phyloP scores from a whole-genome alignment of 2,797 vertebrate species.

The Lithobates sylvaticus region DNA sequence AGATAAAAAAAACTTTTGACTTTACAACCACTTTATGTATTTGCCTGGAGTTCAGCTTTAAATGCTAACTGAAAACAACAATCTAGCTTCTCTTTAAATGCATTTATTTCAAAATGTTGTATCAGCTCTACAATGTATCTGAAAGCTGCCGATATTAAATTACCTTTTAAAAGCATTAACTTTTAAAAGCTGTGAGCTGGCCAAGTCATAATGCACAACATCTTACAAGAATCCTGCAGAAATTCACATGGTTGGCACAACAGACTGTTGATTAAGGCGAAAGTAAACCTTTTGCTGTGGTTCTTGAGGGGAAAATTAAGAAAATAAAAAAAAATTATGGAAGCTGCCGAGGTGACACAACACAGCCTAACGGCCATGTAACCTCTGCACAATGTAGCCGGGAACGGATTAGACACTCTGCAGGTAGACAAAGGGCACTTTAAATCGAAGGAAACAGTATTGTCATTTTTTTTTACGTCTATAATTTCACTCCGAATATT shows the following conservation, averaged over 20 bases:
- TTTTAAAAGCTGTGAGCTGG: conserved; percentile 42
- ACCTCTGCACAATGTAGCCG: conserved; percentile 45
- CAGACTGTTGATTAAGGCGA: conserved; percentile 59
- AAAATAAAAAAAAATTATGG: conserved; percentile 55
- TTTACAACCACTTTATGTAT: too few species aligned
- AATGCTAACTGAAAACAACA: not conserved
- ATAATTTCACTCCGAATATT: conserved; percentile 42
- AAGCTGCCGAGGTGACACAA: conserved; percentile 52
- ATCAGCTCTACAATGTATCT: conserved; percentile 47
- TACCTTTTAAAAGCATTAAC: conserved; percentile 38
- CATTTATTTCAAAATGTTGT: conserved; percentile 54
- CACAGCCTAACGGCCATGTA: conserved; percentile 36
- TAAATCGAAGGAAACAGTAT: conserved; percentile 43
- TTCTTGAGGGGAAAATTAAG: conserved; percentile 54
- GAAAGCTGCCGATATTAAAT: conserved; percentile 57
- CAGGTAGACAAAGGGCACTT: conserved; percentile 40
- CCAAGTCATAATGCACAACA: conserved; percentile 59
- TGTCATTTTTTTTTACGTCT: not conserved
- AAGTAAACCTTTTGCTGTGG: conserved; percentile 55
- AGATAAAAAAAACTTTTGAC: too few species aligned
- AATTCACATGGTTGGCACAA: conserved; percentile 54
- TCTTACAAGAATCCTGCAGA: conserved; percentile 44
- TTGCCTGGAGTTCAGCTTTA: too few species aligned
- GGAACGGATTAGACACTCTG: conserved; percentile 39
- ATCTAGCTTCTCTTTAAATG: conserved; percentile 51